These are phyloP conservation scores for Lepilemur ruficaudatus DNA, from an alignment of 2,797 vertebrate genomes.

Conservation along the genomic window DNA sequence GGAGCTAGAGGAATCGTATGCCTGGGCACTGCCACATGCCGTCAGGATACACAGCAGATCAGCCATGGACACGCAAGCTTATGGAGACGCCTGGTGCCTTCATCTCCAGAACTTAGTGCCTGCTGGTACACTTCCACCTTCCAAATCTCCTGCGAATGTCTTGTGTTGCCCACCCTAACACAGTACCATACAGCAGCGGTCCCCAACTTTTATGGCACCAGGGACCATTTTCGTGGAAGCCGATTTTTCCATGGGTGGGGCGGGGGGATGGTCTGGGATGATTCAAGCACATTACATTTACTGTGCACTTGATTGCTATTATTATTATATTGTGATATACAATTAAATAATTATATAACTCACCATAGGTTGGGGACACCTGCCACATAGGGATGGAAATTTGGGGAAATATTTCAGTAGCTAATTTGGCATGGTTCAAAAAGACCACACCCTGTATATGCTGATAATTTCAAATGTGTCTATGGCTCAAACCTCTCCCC, in stretches of 20 bases:
- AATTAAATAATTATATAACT: too few species aligned
- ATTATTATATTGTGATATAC: too few species aligned
- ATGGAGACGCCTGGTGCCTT: not conserved
- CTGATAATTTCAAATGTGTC: not conserved
- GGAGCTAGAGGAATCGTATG: not conserved
- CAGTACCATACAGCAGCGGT: not conserved
- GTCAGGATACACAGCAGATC: not conserved
- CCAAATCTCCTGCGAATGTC: too few species aligned
- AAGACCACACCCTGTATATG: not conserved
- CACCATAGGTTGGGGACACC: too few species aligned
- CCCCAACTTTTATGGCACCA: too few species aligned
- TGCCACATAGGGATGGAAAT: not conserved
- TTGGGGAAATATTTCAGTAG: not conserved
- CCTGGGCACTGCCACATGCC: not conserved
- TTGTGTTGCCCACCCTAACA: not conserved
- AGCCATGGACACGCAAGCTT: not conserved
- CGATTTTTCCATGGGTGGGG: too few species aligned
- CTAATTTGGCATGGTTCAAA: not conserved
- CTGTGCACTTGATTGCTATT: too few species aligned
- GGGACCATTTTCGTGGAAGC: too few species aligned
- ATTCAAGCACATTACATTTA: too few species aligned
- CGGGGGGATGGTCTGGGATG: too few species aligned
- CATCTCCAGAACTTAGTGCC: not conserved
- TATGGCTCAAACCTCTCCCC: not conserved
- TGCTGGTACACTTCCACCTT: not conserved